A percentile compares a stretch with the other conserved stretches of the same genome.
Evolutionary conservation across 1,140 invertebrate species (phyloP).

Genomic region (Zaprionus lachaisei): DNA sequence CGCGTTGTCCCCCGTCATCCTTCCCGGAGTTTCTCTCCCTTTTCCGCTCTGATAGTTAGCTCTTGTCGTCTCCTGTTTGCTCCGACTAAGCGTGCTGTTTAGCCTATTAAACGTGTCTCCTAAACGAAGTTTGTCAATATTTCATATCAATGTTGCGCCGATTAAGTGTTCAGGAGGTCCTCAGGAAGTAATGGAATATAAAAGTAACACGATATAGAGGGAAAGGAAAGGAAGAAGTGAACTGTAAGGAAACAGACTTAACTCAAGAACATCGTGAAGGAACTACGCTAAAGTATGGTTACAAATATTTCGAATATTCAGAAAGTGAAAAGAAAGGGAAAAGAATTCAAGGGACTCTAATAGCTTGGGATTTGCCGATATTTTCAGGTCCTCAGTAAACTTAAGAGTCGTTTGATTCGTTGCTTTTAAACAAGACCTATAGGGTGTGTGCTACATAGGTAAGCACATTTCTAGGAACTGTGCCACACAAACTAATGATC

Average conservation of each 20-base stretch:
- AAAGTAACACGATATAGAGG: background rate
- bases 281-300: too few relatives aligned
- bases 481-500: background rate
- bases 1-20: slow-evolving; percentile 46
- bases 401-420: too few relatives aligned
- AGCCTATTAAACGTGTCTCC: slow-evolving; percentile 75
- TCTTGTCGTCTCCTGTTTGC: slow-evolving; percentile 43
- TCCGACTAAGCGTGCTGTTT: slow-evolving; percentile 60
- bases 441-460: background rate
- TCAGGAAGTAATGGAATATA: slow-evolving; percentile 3
- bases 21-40: background rate
- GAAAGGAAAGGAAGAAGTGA: background rate
- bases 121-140: slow-evolving; percentile 73
- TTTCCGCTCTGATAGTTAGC: slow-evolving; percentile 46
- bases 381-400: too few relatives aligned
- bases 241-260: too few relatives aligned
- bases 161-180: slow-evolving; percentile 42
- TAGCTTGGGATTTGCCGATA: too few relatives aligned
- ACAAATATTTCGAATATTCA: too few relatives aligned
- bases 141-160: slow-evolving; percentile 52
- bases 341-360: too few relatives aligned
- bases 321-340: too few relatives aligned
- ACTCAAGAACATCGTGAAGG: too few relatives aligned
- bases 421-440: background rate
- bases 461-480: background rate